Evolutionary conservation across 2,888 invertebrate genomes (phyloP).

Genomic region (Stenoptilia bipunctidactyla): DNA sequence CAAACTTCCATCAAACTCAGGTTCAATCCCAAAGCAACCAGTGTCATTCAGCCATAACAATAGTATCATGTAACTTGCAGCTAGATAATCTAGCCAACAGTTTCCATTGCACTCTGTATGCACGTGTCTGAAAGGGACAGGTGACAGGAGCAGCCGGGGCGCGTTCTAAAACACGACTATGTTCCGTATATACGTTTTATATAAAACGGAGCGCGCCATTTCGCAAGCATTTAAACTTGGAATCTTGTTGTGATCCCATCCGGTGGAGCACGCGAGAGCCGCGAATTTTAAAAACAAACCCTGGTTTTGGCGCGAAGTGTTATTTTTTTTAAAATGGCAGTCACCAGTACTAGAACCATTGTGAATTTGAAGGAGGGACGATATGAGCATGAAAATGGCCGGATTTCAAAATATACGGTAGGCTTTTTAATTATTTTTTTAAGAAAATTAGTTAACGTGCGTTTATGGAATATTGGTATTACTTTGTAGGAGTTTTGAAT

Average conservation of each 20-base stretch:
- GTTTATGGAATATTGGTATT: background rate
- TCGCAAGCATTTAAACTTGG: constrained; percentile 60
- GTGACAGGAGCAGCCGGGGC: background rate
- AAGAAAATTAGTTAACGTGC: background rate
- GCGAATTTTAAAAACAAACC: constrained; percentile 24
- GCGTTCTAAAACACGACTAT: background rate
- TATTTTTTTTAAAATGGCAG: constrained; percentile 48
- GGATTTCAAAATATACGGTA: constrained; percentile 61
- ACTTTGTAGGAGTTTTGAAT: background rate
- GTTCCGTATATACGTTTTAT: constrained; percentile 34
- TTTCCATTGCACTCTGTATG: background rate
- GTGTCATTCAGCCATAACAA: no score
- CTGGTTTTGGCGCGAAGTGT: constrained; percentile 42
- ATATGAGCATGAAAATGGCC: constrained; percentile 54
- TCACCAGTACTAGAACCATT: constrained; percentile 52
- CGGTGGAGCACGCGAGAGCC: constrained; percentile 47
- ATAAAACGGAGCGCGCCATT: constrained; percentile 58
- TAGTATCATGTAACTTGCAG: background rate
- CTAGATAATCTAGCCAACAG: background rate
- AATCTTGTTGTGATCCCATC: constrained; percentile 55
- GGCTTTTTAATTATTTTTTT: background rate
- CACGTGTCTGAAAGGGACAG: background rate
- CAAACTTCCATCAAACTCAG: no score
- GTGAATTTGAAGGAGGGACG: constrained; percentile 54
- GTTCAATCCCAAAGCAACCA: no score